These are phyloP conservation scores for Propithecus deckenii DNA, from an alignment of 2,797 vertebrate species.

Conservation along the genomic window DNA sequence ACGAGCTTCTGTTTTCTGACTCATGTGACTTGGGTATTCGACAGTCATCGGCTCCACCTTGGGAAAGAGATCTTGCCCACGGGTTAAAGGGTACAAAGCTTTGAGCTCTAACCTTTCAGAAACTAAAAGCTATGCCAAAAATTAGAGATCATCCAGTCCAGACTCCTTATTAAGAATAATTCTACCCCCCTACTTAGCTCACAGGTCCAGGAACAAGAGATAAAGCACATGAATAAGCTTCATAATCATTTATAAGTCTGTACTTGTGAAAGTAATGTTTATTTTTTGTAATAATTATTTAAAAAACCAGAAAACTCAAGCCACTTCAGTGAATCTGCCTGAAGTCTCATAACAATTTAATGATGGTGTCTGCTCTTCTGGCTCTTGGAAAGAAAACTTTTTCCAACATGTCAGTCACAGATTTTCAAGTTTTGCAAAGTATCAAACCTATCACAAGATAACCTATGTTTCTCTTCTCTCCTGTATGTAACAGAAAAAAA, in stretches of 20 bases:
- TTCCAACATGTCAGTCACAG: background rate
- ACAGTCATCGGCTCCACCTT: background rate
- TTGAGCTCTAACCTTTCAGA: background rate
- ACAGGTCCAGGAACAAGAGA: background rate
- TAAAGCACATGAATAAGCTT: background rate
- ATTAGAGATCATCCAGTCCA: background rate
- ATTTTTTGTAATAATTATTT: constrained; percentile 21
- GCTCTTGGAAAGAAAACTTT: background rate
- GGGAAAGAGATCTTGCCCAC: background rate
- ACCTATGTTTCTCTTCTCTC: background rate
- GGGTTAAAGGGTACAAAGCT: background rate
- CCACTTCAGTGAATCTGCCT: background rate
- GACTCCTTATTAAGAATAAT: background rate
- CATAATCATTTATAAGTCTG: background rate
- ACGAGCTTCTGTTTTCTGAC: constrained; percentile 13
- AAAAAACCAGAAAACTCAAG: background rate
- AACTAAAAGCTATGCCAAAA: background rate
- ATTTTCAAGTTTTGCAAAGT: background rate
- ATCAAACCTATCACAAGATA: background rate
- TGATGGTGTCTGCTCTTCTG: background rate
- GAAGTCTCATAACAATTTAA: constrained; percentile 21
- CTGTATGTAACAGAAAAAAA: background rate
- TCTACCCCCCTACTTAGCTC: background rate
- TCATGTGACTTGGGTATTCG: background rate
- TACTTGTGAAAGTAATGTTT: background rate